Evolutionary conservation across 1,140 invertebrate genomes (phyloP).

Genomic region (Papilio xuthus): DNA sequence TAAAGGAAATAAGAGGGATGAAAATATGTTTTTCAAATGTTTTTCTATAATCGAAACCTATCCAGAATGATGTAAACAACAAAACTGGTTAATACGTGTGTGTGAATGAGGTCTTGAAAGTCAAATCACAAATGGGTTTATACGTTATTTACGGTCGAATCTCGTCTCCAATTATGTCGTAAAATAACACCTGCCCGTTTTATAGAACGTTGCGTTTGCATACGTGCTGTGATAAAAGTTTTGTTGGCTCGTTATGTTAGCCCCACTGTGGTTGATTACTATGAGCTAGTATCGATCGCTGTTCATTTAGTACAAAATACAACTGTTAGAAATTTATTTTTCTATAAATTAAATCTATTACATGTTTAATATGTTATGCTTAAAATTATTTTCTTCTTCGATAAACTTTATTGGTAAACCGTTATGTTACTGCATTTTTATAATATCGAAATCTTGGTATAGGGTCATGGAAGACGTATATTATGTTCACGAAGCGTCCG

Average conservation of each 20-base stretch:
- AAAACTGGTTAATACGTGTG: not conserved
- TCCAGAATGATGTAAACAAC: not conserved
- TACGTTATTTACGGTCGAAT: constrained; percentile 26
- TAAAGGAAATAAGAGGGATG: not conserved
- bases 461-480: constrained; percentile 8
- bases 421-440: not conserved
- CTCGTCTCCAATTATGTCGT: constrained; percentile 31
- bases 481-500: not conserved
- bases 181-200: constrained; percentile 31
- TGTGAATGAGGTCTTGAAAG: constrained; percentile 26
- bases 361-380: not conserved
- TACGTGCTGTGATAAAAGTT: constrained; percentile 20
- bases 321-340: too few species aligned
- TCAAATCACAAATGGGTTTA: constrained; percentile 33
- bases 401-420: not conserved
- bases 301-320: not conserved
- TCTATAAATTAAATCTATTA: not conserved
- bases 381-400: not conserved
- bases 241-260: constrained; percentile 9
- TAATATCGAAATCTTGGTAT: not conserved
- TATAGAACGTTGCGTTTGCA: constrained; percentile 21
- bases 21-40: not conserved
- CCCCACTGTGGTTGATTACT: constrained; percentile 17
- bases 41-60: not conserved
- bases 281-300: not conserved